Evolutionary conservation across 2,888 invertebrate genomes (phyloP), one percentile per base, ranked within the genome.

Genomic region (Cheiracanthium punctorium): DNA sequence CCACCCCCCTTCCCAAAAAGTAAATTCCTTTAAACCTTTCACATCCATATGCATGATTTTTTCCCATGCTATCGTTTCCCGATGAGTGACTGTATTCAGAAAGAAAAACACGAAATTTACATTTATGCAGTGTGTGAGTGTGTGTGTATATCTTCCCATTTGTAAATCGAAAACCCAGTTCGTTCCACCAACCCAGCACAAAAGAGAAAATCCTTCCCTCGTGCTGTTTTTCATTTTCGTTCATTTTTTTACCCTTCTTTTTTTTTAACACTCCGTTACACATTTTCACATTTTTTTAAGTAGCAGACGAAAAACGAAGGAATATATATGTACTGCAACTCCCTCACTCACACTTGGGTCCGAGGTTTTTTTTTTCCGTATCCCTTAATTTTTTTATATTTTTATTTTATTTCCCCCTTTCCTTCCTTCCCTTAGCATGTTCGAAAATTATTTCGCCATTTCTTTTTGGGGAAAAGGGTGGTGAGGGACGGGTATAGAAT

Each of bases 181-280:
- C 58, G 58, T 17, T 24, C 58, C 58, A 24, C 58, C 58, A 17
- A 58, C 58, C 2, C 4, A 1, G 4, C 2, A 58, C 58, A 58
- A 58, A 58, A 24, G 58, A 58, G 24, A 48, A 48, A 48, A 37
- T 37, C 37, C n/a, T 17, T 48, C 20, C 5, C 2, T 20, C 58
- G 24, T 24, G 58, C 58, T 5, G n/a, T 69, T 69, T 76, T 43
- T 71, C 24, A 30, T 58, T 64, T 41, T 48, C 37, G 71, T 71
- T 71, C 37, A 52, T 82, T 82, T 82, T 82, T 76, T 76, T 75
- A 64, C 76, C 82, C 37, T 76, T 71, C 64, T 52, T 67, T 82
- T 82, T 82, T 82, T 76, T 76, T 75, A 64, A 82, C 82, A 82
- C 76, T 82, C 82, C 76, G 76, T 82, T 76, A 82, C 82, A 75